A percentile compares a stretch with the other conserved stretches of the same genome.
Evolutionary conservation across 1,140 invertebrate genomes (phyloP).

Genomic region (Aphidius ervi): DNA sequence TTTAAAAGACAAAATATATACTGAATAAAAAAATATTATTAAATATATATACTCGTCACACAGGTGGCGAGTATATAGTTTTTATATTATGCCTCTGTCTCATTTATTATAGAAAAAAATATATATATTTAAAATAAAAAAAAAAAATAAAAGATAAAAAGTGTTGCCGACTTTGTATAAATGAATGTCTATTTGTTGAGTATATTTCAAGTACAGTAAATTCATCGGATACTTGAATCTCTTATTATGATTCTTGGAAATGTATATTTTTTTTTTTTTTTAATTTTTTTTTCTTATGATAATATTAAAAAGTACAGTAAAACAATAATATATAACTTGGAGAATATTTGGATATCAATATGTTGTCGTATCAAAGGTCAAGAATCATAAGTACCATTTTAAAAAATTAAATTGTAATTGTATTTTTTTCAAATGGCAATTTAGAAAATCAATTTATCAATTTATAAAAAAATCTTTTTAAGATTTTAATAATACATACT

Average conservation of each 20-base stretch:
- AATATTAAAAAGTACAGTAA: slow-evolving; percentile 6
- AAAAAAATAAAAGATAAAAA: slow-evolving; percentile 19
- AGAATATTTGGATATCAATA: too few species aligned
- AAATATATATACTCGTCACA: slow-evolving; percentile 1
- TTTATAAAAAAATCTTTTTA: too few species aligned
- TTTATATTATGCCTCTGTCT: not conserved
- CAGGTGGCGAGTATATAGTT: slow-evolving; percentile 7
- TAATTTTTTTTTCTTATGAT: not conserved
- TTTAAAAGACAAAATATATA: not conserved
- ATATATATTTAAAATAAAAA: not conserved
- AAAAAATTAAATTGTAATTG: too few species aligned
- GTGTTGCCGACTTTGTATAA: slow-evolving; percentile 21
- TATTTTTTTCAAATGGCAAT: too few species aligned
- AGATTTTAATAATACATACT: too few species aligned
- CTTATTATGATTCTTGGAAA: too few species aligned
- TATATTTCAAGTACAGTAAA: slow-evolving; percentile 4
- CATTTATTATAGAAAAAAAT: too few species aligned
- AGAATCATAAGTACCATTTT: too few species aligned
- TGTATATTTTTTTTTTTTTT: too few species aligned
- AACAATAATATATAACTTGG: not conserved
- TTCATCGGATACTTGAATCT: slow-evolving; percentile 13
- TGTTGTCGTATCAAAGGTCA: too few species aligned
- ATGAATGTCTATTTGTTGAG: slow-evolving; percentile 8
- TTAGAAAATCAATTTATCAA: too few species aligned
- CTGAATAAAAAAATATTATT: too few species aligned